Evolutionary conservation across 2,113 vertebrate species (phyloP), one percentile per base, ranked within the genome.

Genomic region (Alouatta palliata): DNA sequence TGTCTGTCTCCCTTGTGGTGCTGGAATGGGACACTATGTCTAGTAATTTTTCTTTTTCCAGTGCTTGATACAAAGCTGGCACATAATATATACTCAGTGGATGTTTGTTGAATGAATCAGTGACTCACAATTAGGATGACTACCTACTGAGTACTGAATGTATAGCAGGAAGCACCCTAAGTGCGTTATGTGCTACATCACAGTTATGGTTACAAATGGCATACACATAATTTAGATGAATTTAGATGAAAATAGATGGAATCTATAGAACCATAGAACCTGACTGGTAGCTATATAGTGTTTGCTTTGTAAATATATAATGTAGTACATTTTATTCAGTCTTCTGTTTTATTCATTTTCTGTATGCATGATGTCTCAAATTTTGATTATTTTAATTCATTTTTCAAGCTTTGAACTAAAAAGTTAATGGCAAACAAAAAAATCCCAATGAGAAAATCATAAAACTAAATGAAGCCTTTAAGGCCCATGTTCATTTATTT

Each of bases 321-420:
- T 77, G 14, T 16, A 32, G 37, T n/a, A 45, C 25, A 19, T 88
- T 86, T 94, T 64, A 17, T 92, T 79, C 79, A 86, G 17, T 73
- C 58, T 79, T 79, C 70, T 82, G 43, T 75, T 94, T 89, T 88
- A 76, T 81, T 91, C 21, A 77, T 45, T 16, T 81, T 91, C 54
- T 81, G 4, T 58, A 25, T 49, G 8, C 23, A 19, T 49, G 27
- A 43, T 25, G 27, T 43, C 20, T 73, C 27, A 68, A 70, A 64
- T 17, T 89, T 92, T 45, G 6, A 25, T 49, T 61, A 58, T 71
- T 89, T 87, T 20, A 71, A n/a, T 79, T 70, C 37, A 40, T 19
- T 68, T 56, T 89, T 97, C 58, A 96, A 94, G 35, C 20, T 87
- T 95, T 54, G 47, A 81, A 75, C 37, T 64, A 96, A 94, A 93